Base-by-base conservation (phyloP, 2,797 vertebrate genomes). In the Odontamblyopus lacepedii region DNA sequence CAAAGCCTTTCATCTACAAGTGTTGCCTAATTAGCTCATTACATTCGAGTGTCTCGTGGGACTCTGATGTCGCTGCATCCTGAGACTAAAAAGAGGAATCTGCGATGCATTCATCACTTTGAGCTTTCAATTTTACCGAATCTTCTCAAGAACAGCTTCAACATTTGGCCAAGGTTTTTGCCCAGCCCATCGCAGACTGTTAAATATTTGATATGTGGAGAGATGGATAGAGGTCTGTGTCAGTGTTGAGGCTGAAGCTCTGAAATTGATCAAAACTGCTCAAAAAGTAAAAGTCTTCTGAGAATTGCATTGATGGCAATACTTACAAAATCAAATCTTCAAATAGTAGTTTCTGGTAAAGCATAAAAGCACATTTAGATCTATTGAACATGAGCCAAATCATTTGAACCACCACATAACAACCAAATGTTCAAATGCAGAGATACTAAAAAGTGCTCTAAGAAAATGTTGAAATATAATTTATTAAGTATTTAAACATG, bases 1-100 rank as follows among this genome's bases (percentile, higher is more conserved):
- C 83, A 85, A 87, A 84, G 77, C 76, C 78, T 86, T 87, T 90
- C 71, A 88, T 70, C 66, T 79, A 63, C 81, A 85, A 73, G 65
- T 44, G 79, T 56, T 48, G 64, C 76, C 72, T 83, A 79, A 86
- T 87, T 76, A 82, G 73, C 73, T 86, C 75, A 76, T 87, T 70
- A 82, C 73, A 86, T 82, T 63, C 71, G 2, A 68, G 70, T 48
- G 56, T 77, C 74, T 70, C 73, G 26, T 26, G 74, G 71, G 83
- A 79, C 78, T 73, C 69, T 44, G 68, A 73, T 59, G 78, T 63
- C 56, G 55, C 65, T 0, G 57, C 57, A 48, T 66, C 51, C 70
- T 12, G n/a, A 60, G 29, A 29, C 55, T 77, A 75, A 78, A 75
- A 78, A 48, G 44, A 66, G 26, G 18, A 74, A 68, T 75, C 16